phyloP scores from a whole-genome alignment of 2,113 vertebrate species.

The Uria lomvia region DNA sequence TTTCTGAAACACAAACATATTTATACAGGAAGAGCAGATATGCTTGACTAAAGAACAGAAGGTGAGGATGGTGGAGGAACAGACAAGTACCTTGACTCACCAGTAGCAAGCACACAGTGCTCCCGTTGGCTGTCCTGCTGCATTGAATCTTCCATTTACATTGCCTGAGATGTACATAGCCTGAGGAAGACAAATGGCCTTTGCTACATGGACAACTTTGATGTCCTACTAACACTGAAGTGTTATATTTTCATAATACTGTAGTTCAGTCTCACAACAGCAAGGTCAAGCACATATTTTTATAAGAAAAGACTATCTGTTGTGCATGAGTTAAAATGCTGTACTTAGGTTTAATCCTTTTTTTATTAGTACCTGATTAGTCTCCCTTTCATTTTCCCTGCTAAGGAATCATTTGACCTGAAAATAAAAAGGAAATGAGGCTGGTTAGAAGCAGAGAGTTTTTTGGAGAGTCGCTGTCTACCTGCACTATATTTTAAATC shows the following conservation, averaged over 20 bases:
- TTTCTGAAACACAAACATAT: neutral
- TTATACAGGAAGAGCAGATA: neutral
- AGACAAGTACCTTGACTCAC: neutral
- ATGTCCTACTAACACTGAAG: neutral
- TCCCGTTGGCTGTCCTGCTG: neutral
- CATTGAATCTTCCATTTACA: neutral
- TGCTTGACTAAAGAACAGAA: neutral
- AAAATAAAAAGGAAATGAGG: slow-evolving; percentile 3
- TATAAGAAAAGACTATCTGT: neutral
- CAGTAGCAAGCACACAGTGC: neutral
- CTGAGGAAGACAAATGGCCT: neutral
- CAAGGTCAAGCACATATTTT: neutral
- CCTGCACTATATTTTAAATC: neutral
- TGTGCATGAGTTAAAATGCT: neutral
- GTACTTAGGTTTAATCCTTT: neutral
- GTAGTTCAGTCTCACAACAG: neutral
- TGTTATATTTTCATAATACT: neutral
- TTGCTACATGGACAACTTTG: neutral
- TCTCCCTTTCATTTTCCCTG: neutral
- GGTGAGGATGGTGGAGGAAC: neutral
- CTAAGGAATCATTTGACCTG: neutral
- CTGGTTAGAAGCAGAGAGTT: neutral
- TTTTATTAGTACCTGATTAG: neutral
- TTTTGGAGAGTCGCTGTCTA: neutral
- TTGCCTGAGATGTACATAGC: neutral